Percentiles rank a stretch among this genome's conserved stretches.
phyloP scores from a whole-genome alignment of 2,888 invertebrate species.

The Lasioglossum oenotherae region DNA sequence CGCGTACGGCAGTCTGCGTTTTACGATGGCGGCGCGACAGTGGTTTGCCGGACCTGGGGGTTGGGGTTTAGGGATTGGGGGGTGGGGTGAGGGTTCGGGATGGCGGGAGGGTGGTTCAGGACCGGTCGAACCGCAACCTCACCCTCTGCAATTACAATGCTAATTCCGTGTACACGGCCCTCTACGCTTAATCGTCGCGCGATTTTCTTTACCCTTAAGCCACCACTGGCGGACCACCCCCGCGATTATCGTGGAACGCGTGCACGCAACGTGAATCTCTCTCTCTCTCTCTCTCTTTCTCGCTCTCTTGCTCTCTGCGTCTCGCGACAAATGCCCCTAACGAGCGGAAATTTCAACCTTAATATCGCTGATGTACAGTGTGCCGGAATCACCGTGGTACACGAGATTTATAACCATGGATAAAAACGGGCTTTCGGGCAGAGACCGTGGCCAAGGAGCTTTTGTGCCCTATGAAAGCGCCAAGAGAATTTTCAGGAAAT shows the following conservation, averaged over 20 bases:
- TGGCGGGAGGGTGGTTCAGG: slow-evolving; percentile 27
- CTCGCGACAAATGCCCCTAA: slow-evolving; percentile 47
- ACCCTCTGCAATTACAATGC: slow-evolving; percentile 70
- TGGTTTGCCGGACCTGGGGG: slow-evolving; percentile 25
- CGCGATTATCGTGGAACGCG: slow-evolving; percentile 51
- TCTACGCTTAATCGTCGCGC: slow-evolving; percentile 66
- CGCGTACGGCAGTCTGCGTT: slow-evolving; percentile 64
- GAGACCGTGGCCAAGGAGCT: background rate
- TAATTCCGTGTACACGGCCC: slow-evolving; percentile 64
- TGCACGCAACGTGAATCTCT: slow-evolving; percentile 43
- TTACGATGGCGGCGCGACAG: slow-evolving; percentile 64
- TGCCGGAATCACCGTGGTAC: slow-evolving; percentile 18
- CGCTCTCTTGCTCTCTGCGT: slow-evolving; percentile 13
- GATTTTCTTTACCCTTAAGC: slow-evolving; percentile 63
- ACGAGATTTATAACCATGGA: background rate
- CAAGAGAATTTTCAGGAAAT: background rate
- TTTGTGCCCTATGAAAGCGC: background rate
- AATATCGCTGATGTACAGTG: slow-evolving; percentile 9
- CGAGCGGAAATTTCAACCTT: slow-evolving; percentile 51
- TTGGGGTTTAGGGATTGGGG: background rate
- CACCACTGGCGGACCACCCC: slow-evolving; percentile 13
- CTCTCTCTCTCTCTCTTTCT: background rate
- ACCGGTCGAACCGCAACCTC: slow-evolving; percentile 64
- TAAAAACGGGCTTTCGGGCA: background rate
- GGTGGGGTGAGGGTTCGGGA: background rate